phyloP scores from a whole-genome alignment of 1,140 invertebrate genomes.

The Eurosta solidaginis region DNA sequence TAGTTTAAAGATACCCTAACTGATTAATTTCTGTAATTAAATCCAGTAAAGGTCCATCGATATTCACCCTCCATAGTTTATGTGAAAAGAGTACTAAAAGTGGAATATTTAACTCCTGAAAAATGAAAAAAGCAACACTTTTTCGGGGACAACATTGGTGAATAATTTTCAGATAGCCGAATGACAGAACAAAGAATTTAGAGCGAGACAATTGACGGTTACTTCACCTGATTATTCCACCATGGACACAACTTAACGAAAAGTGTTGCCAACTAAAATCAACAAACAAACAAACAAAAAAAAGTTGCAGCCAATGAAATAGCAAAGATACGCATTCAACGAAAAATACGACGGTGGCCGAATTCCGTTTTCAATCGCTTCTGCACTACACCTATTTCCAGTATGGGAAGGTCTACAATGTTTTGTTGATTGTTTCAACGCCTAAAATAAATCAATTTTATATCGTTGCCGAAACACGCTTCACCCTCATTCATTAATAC shows the following conservation, averaged over 20 bases:
- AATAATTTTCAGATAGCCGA: no score
- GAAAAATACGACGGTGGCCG: neutral
- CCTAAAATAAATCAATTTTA: conserved; percentile 16
- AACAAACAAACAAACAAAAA: no score
- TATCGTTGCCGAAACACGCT: conserved; percentile 6
- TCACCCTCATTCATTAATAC: conserved; percentile 11
- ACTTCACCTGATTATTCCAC: neutral
- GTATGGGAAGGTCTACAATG: neutral
- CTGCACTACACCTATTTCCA: conserved; percentile 17
- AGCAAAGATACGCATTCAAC: conserved; percentile 2
- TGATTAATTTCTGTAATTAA: no score
- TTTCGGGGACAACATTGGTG: no score
- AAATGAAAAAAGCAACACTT: no score
- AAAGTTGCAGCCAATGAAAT: conserved; percentile 7
- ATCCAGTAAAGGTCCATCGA: no score
- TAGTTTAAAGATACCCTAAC: no score
- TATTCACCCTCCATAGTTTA: no score
- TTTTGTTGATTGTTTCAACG: conserved; percentile 25
- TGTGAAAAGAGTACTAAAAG: no score
- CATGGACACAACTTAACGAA: neutral
- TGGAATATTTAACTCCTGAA: no score
- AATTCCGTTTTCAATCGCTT: neutral
- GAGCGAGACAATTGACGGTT: no score
- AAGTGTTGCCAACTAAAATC: conserved; percentile 16
- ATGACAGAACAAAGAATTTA: no score